Percentiles rank a stretch among this genome's conserved stretches.
These are phyloP conservation scores for Noctua fimbriata DNA, from an alignment of 2,888 invertebrate genomes.

Conservation along the genomic window DNA sequence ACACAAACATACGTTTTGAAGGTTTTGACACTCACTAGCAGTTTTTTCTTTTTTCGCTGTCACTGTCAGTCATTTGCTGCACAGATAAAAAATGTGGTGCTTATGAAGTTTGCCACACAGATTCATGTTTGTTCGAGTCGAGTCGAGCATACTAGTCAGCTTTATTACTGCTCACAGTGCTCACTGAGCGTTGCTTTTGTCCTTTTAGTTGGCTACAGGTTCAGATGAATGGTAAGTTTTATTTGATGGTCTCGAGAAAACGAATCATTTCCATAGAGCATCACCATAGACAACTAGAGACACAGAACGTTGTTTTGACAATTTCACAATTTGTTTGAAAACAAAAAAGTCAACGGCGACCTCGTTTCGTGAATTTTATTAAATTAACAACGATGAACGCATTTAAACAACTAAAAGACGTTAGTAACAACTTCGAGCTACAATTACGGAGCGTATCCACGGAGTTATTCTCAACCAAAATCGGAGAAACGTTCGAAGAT, in stretches of 20 bases:
- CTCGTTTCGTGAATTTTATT: background rate
- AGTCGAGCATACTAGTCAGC: background rate
- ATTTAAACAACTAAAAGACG: slow-evolving; percentile 78
- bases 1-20: slow-evolving; percentile 39
- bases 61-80: background rate
- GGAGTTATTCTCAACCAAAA: slow-evolving; percentile 76
- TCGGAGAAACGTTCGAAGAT: slow-evolving; percentile 77
- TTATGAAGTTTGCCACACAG: background rate
- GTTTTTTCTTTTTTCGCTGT: background rate
- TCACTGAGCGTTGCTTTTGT: background rate
- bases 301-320: background rate
- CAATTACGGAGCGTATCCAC: slow-evolving; percentile 71
- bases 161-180: background rate
- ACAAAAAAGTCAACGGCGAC: slow-evolving; percentile 18
- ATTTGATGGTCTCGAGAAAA: background rate
- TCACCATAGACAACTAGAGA: background rate
- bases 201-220: background rate
- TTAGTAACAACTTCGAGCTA: slow-evolving; percentile 77
- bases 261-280: background rate
- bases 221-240: background rate
- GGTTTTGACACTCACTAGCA: background rate
- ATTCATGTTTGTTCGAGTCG: background rate
- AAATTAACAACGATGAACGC: slow-evolving; percentile 74
- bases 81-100: background rate
- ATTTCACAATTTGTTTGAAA: background rate